Percentiles rank a stretch among this genome's conserved stretches.
These are phyloP conservation scores for Thecophora atra DNA, from an alignment of 2,888 invertebrate species.

Conservation along the genomic window DNA sequence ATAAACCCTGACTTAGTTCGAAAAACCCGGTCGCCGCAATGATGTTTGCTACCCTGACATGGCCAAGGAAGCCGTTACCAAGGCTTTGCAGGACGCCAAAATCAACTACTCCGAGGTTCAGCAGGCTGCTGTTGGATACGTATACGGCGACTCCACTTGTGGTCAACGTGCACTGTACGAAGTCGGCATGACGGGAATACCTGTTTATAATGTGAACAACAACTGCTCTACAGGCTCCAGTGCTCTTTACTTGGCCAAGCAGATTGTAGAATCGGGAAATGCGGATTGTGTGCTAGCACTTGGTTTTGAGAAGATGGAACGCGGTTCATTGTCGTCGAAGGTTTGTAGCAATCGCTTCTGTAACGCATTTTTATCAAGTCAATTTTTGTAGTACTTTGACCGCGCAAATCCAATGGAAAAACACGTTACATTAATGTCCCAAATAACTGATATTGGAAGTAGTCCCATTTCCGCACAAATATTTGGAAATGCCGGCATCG, in stretches of 20 bases:
- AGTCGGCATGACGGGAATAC: constrained; percentile 95
- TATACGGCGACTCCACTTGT: constrained; percentile 94
- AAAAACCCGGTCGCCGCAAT: constrained; percentile 85
- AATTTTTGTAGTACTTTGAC: constrained; percentile 76
- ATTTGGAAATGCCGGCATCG: constrained; percentile 95
- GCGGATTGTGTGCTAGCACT: constrained; percentile 90
- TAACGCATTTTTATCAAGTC: too few relatives aligned
- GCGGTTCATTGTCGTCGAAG: constrained; percentile 83
- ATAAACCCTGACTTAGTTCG: constrained; percentile 71
- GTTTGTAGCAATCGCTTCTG: constrained; percentile 62
- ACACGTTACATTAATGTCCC: constrained; percentile 86
- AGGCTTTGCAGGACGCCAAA: constrained; percentile 86
- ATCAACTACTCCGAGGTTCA: constrained; percentile 80
- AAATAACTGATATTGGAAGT: constrained; percentile 80
- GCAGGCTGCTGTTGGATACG: constrained; percentile 92
- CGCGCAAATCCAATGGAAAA: constrained; percentile 90
- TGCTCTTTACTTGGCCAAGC: constrained; percentile 89
- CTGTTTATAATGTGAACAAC: constrained; percentile 98
- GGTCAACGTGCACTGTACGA: constrained; percentile 96
- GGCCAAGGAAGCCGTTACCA: constrained; percentile 90
- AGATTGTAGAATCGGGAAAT: constrained; percentile 88
- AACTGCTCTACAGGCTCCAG: constrained; percentile 97
- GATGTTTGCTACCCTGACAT: constrained; percentile 94
- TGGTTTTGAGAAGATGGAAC: constrained; percentile 98
- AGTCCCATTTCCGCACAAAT: constrained; percentile 93